Evolutionary conservation across 2,797 vertebrate species (phyloP), one percentile per base, ranked within the genome.

Genomic region (Loris lydekkerianus): DNA sequence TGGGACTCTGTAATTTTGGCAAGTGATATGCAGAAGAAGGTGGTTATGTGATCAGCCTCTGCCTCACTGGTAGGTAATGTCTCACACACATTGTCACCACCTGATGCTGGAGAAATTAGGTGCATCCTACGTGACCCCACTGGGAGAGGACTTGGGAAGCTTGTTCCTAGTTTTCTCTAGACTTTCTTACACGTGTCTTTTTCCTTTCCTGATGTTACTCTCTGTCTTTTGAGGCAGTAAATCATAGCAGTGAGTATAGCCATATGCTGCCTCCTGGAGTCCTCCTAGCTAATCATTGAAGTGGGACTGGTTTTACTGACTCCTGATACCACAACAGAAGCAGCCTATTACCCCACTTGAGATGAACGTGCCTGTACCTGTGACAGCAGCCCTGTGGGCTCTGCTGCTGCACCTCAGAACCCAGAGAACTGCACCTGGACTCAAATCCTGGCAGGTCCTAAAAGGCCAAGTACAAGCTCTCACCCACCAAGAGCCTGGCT

Each of bases 131-230:
- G 58, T 46, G 92, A 78, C 40, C 2, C 9, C n/a, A 1, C 9
- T 34, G 43, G 46, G 56, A 85, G 15, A n/a, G 43, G 61, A 73
- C 1, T 13, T 84, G 49, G 11, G 43, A 46, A 37, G 14, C 31
- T 27, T 27, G 1, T 25, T 3, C 31, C 13, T 23, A 49, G 11
- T 31, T 85, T 77, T 72, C n/a, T 81, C 34, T 25, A 81, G 34
- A 20, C 2, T 25, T 78, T 91, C 29, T 21, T 5, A 5, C 23
- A 1, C 2, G 23, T 8, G 1, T 21, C 29, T 27, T 75, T 63
- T 61, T 17, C 31, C 14, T 75, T 78, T 65, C 10, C 65, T 81
- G 56, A 18, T 81, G 69, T 91, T 86, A 17, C 69, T 86, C 75
- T 43, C 5, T 5, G 3, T 76, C 10, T 60, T 60, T 40, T 9